Evolutionary conservation across 2,113 vertebrate species (phyloP).

Genomic region (Barnardius zonarius): DNA sequence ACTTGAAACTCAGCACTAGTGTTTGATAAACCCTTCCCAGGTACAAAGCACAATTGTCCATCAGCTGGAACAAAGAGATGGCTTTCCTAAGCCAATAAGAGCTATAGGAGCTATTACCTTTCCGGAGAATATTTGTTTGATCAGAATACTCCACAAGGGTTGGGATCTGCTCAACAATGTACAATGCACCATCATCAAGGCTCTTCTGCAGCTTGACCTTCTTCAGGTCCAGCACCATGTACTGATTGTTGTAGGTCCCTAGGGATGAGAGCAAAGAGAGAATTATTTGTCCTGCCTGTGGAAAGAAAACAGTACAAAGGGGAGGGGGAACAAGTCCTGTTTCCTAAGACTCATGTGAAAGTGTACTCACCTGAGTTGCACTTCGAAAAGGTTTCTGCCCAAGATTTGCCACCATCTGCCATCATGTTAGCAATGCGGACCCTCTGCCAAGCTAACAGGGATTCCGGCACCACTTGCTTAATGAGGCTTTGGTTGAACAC

Average conservation of each 20-base stretch:
- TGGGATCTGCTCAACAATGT: conserved; percentile 90
- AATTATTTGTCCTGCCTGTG: neutral
- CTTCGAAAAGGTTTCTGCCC: conserved; percentile 83
- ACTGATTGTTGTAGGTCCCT: conserved; percentile 95
- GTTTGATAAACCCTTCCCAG: neutral
- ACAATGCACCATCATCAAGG: conserved; percentile 80
- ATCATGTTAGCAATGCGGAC: conserved; percentile 88
- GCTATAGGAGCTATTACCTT: conserved; percentile 72
- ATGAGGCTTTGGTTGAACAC: conserved; percentile 83
- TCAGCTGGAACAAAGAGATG: neutral
- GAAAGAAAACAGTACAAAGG: neutral
- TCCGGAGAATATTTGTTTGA: conserved; percentile 84
- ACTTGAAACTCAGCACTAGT: neutral
- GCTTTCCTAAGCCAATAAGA: neutral
- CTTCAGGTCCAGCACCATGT: conserved; percentile 90
- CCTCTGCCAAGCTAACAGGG: conserved; percentile 89
- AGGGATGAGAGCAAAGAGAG: neutral
- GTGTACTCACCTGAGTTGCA: conserved; percentile 84
- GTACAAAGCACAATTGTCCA: neutral
- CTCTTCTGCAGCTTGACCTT: conserved; percentile 77
- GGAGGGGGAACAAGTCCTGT: neutral
- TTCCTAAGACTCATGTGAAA: neutral
- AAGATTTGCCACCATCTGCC: conserved; percentile 79
- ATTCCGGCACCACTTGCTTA: conserved; percentile 74
- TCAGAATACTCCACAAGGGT: conserved; percentile 87